Evolutionary conservation across 2,113 vertebrate genomes (phyloP), one percentile per base, ranked within the genome.

Genomic region (Mastomys natalensis): DNA sequence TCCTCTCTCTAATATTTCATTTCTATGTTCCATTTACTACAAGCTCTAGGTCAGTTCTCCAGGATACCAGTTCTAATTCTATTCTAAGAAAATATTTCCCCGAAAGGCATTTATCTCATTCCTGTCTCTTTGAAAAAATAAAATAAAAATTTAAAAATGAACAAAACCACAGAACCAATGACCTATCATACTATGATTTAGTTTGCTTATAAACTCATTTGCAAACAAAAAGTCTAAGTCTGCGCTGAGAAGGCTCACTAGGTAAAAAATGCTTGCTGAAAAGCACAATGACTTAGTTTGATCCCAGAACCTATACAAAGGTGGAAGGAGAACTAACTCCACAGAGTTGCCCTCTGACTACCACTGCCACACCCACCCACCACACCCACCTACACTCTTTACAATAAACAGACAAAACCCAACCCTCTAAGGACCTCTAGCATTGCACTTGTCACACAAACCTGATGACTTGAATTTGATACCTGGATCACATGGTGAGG

Each of bases 21-120:
- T 40, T 53, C 48, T 73, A 24, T 40, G 84, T 87, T 19, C 84
- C 81, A 81, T 74, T 97, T 92, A 90, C 82, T 43, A 62, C 4
- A 5, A 80, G 9, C 11, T 81, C 78, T 81, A 81, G 53, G 78
- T 81, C 53, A 62, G n/a, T 29, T 84, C 53, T 84, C 81, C 24
- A 82, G 37, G 22, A 82, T 60, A 16, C n/a, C 55, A 82, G 37
- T 24, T 40, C 80, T 60, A 24, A 82, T 21, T 82, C 80, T 82
- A 58, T 24, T 22, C 19, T 58, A 82, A 82, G 53, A 82, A 82
- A 82, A 82, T 82, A 19, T 60, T 58, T 58, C 21, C 53, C 37
- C n/a, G n/a, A 82, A 84, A 84, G 13, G 24, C 13, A 84, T 22
- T 60, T 62, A 82, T 58, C 10, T 58, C 37, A 21, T 58, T 22